phyloP scores from a whole-genome alignment of 2,797 vertebrate species.

The Momotus momota region DNA sequence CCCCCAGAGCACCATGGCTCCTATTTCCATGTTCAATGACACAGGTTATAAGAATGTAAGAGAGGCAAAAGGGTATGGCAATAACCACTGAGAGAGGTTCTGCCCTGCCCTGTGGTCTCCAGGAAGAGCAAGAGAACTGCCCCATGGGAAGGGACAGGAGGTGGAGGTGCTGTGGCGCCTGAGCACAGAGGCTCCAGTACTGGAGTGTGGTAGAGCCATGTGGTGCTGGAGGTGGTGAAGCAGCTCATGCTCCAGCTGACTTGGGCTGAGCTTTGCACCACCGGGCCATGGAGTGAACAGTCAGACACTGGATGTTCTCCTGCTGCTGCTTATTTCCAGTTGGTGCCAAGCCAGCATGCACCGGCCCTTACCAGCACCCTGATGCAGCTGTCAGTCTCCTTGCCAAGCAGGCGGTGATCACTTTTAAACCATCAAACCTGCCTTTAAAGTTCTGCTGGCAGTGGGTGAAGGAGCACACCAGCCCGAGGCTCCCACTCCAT shows the following conservation, averaged over 20 bases:
- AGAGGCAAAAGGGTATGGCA: neutral
- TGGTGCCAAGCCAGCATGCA: fast-evolving
- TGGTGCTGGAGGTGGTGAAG: neutral
- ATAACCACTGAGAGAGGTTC: neutral
- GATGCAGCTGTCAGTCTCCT: too few species aligned
- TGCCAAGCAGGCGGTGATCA: fast-evolving
- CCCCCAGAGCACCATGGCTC: neutral
- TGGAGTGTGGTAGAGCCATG: fast-evolving
- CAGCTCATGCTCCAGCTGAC: neutral
- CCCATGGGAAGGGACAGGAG: neutral
- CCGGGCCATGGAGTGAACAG: fast-evolving
- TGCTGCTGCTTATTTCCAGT: fast-evolving
- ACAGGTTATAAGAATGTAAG: neutral
- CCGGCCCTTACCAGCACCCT: fast-evolving
- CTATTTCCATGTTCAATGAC: fast-evolving
- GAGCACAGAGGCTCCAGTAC: neutral
- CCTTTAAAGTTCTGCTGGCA: neutral
- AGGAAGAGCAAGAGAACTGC: neutral
- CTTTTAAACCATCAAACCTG: neutral
- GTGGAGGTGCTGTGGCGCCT: neutral
- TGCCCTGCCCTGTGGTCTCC: fast-evolving
- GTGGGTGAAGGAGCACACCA: neutral
- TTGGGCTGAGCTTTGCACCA: too few species aligned
- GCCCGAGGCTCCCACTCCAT: neutral
- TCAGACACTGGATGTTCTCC: fast-evolving